Conservation (phyloP, 2,888 invertebrate species). For the Zele albiditarsus region DNA sequence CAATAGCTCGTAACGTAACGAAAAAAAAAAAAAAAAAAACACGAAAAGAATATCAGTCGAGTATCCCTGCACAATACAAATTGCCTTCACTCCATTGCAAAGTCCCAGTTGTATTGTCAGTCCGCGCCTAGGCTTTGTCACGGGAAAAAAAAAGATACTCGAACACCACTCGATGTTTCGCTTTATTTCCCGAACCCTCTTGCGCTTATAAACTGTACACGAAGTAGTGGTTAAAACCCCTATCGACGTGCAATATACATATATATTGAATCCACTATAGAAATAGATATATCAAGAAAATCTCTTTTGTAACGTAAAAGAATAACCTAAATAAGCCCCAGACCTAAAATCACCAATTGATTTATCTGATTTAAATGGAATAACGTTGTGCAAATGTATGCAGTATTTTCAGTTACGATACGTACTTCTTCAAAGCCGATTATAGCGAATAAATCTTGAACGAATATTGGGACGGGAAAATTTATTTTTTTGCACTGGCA, state of each 20-base stretch:
- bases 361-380: not conserved
- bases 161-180: not conserved
- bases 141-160: not conserved
- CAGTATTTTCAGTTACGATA: not conserved
- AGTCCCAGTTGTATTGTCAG: conserved; percentile 20
- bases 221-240: not conserved
- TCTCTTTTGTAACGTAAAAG: not conserved
- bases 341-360: not conserved
- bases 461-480: not conserved
- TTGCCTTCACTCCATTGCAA: not conserved
- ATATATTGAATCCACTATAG: not conserved
- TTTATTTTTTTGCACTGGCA: not conserved
- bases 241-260: not conserved
- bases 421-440: not conserved
- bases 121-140: not conserved
- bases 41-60: not conserved
- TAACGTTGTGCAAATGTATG: not conserved
- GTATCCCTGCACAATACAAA: conserved; percentile 19
- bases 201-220: not conserved
- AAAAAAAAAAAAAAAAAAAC: no score
- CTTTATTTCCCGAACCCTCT: not conserved
- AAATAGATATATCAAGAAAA: not conserved
- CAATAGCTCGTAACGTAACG: not conserved
- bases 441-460: not conserved
- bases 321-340: not conserved